Base-by-base conservation (phyloP, 2,113 vertebrate species). In the Triplophysa dalaica region DNA sequence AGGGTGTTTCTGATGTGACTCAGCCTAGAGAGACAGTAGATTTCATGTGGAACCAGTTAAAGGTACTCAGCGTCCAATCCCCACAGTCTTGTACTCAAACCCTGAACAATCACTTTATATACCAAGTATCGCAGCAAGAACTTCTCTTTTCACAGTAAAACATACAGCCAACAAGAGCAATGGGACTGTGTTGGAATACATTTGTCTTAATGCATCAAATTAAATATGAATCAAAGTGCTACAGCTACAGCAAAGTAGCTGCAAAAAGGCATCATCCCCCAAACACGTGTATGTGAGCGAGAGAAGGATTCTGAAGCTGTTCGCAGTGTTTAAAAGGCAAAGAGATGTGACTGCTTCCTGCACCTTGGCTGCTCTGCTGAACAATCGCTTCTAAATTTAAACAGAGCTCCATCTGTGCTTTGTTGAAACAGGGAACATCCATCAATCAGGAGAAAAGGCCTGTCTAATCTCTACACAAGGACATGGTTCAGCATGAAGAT, bases 351-450 rank as follows among this genome's bases (percentile, higher is more conserved):
- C 60, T 76, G 74, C 60, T 76, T 76, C 45, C 74, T 64, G 74
- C 61, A 76, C 74, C 24, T 76, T 52, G 45, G 61, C 41, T 76
- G 60, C 74, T 76, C 62, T 54, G 61, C 74, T 76, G 41, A 48
- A 80, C 68, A 80, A 80, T 72, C 67, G 7, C 52, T 73, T 73
- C 60, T 54, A 70, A 80, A 80, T 80, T 73, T 70, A 73, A 73
- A 80, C 61, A 26, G 38, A 64, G 61, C 74, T 76, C 74, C 74
- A 65, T 76, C 74, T 76, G 74, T 76, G 74, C 45, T 76, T 76
- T 65, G 74, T 65, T 65, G 43, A 76, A 75, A 64, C 41, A 21
- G 45, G 74, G 61, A 65, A 76, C 74, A 76, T 65, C 74, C 74
- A 76, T 76, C 74, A 76, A 76, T 63, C 74, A 65, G 24, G 43